Evolutionary conservation across 2,888 invertebrate species (phyloP).

Genomic region (Rhamnusium bicolor): DNA sequence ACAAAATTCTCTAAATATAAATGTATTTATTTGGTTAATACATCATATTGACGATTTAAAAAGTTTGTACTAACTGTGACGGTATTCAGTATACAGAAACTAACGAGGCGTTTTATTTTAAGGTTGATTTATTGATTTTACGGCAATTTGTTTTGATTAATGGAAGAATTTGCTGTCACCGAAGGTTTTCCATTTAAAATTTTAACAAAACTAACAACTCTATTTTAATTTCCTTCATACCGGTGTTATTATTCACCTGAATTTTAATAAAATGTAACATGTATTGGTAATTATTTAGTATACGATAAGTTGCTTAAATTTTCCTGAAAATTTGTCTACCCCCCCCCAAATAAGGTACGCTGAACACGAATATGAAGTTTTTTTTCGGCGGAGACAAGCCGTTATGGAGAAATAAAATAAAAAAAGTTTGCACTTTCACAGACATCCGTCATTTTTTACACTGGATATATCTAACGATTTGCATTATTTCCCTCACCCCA

Average conservation of each 20-base stretch:
- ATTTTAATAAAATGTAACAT: not conserved
- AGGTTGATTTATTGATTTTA: constrained; percentile 40
- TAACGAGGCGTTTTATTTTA: constrained; percentile 40
- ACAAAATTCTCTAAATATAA: constrained; percentile 3
- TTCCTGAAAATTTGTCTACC: too few species aligned
- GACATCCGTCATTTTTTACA: too few species aligned
- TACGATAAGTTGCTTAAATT: too few species aligned
- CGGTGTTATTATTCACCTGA: not conserved
- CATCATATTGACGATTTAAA: constrained; percentile 18
- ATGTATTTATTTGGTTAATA: constrained; percentile 12
- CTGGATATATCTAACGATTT: too few species aligned
- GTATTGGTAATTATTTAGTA: too few species aligned
- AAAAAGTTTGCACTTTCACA: too few species aligned
- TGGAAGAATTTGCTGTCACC: constrained; percentile 26
- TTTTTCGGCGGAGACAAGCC: too few species aligned
- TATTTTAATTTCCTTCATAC: not conserved
- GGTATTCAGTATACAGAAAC: constrained; percentile 25
- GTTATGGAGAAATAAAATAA: too few species aligned
- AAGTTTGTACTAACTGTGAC: not conserved
- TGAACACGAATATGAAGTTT: too few species aligned
- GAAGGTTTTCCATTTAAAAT: constrained; percentile 25
- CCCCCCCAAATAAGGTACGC: too few species aligned
- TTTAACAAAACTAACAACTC: constrained; percentile 20
- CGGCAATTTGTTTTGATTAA: constrained; percentile 39
- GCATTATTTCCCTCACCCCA: too few species aligned